These are phyloP conservation scores for Melanocharis versteri DNA, from an alignment of 2,113 vertebrate genomes.

Conservation along the genomic window DNA sequence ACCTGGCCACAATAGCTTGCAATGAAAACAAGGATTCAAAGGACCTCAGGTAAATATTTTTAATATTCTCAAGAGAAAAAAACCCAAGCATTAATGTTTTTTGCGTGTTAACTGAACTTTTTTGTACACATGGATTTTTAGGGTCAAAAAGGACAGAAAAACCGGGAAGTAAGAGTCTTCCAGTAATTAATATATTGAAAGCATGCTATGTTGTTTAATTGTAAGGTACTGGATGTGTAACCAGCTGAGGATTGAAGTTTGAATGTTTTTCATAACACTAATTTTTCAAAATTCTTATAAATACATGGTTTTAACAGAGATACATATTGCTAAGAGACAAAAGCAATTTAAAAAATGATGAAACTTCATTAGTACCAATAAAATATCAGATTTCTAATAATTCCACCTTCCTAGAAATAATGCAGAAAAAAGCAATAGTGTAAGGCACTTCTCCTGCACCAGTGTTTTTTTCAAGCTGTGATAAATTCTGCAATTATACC, in stretches of 20 bases:
- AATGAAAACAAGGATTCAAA: slow-evolving; percentile 21
- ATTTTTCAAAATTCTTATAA: background rate
- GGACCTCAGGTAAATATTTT: slow-evolving; percentile 36
- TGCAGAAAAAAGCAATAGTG: background rate
- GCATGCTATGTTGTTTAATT: background rate
- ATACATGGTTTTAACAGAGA: background rate
- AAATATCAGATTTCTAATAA: background rate
- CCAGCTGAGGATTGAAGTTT: background rate
- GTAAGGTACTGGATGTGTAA: background rate
- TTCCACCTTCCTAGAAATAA: background rate
- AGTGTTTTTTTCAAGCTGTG: background rate
- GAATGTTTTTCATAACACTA: background rate
- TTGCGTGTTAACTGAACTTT: background rate
- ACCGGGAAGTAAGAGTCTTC: slow-evolving; percentile 11
- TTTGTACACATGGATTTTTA: background rate
- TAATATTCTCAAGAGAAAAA: background rate
- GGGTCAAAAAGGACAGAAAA: slow-evolving; percentile 17
- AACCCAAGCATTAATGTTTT: background rate
- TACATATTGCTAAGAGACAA: background rate
- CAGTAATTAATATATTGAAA: slow-evolving; percentile 12
- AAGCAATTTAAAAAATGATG: background rate
- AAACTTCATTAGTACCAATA: background rate
- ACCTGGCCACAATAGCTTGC: background rate
- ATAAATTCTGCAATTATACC: background rate
- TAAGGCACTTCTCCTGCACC: background rate